Percentiles rank a stretch among this genome's conserved stretches.
Conservation (phyloP, 2,888 invertebrate genomes). For the Drosophila histrio region DNA sequence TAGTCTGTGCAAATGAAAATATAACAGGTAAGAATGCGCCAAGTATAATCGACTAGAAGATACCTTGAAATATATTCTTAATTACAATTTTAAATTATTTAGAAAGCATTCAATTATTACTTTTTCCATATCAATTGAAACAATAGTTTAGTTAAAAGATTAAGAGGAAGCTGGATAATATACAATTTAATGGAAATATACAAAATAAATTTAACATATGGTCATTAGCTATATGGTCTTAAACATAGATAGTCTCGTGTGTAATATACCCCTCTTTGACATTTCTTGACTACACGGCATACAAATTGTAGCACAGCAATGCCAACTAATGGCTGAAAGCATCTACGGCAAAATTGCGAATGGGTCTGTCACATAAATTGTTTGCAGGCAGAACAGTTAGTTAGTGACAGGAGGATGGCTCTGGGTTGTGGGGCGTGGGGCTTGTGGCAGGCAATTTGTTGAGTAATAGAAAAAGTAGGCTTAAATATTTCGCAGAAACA, state of each 20-base stretch:
- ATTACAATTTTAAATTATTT: not conserved
- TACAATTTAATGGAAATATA: no score
- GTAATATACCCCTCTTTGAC: not conserved
- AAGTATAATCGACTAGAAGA: not conserved
- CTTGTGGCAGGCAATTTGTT: conserved; percentile 18
- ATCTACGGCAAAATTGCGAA: conserved; percentile 40
- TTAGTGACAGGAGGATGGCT: not conserved
- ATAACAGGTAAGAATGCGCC: conserved; percentile 1
- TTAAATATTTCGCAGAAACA: conserved; percentile 28
- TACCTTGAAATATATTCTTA: not conserved
- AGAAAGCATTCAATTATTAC: not conserved
- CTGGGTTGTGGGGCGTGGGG: not conserved
- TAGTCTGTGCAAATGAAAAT: conserved; percentile 13
- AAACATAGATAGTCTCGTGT: not conserved
- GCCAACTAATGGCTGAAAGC: conserved; percentile 38
- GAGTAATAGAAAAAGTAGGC: conserved; percentile 9
- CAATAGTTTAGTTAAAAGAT: no score
- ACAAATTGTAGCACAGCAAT: conserved; percentile 23
- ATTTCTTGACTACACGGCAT: not conserved
- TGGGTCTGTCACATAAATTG: conserved; percentile 39
- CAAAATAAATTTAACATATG: no score
- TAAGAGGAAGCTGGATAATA: no score
- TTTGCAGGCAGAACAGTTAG: conserved; percentile 33
- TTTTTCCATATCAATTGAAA: no score
- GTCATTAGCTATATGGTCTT: no score